Conservation (phyloP, 2,888 invertebrate genomes). For the Ectemnius cavifrons region DNA sequence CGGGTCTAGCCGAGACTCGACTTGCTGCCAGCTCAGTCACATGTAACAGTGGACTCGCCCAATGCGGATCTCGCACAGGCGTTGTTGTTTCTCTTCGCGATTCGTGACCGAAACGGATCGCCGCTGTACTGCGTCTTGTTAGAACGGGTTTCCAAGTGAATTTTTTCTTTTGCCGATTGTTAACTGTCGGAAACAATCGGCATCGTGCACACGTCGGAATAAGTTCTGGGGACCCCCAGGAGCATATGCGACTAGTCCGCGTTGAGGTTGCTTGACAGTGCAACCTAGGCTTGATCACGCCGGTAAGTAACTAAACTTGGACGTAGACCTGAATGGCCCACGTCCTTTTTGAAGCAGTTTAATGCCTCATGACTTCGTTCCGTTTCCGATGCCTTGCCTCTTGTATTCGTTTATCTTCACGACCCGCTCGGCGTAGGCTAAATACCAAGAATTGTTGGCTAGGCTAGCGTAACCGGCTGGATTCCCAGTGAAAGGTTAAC, state of each 20-base stretch:
- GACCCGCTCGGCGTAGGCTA: not conserved
- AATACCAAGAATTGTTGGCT: too few relatives aligned
- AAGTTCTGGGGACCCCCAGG: constrained; percentile 11
- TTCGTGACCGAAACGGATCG: not conserved
- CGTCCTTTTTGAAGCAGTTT: too few relatives aligned
- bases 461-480: too few relatives aligned
- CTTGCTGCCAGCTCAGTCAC: constrained; percentile 5
- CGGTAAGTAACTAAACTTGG: constrained; percentile 20
- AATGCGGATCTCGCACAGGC: constrained; percentile 12
- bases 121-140: not conserved
- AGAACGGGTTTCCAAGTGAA: constrained; percentile 8
- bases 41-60: constrained; percentile 29
- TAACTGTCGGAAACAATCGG: not conserved
- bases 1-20: constrained; percentile 10
- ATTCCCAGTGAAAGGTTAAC: too few relatives aligned
- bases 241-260: not conserved
- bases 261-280: not conserved
- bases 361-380: too few relatives aligned
- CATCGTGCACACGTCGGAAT: constrained; percentile 29
- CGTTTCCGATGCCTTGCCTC: too few relatives aligned
- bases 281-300: not conserved
- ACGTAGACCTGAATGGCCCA: too few relatives aligned
- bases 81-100: not conserved
- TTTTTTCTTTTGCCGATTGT: not conserved
- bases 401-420: too few relatives aligned